Evolutionary conservation across 2,113 vertebrate genomes (phyloP).

Genomic region (Mus spicilegus): DNA sequence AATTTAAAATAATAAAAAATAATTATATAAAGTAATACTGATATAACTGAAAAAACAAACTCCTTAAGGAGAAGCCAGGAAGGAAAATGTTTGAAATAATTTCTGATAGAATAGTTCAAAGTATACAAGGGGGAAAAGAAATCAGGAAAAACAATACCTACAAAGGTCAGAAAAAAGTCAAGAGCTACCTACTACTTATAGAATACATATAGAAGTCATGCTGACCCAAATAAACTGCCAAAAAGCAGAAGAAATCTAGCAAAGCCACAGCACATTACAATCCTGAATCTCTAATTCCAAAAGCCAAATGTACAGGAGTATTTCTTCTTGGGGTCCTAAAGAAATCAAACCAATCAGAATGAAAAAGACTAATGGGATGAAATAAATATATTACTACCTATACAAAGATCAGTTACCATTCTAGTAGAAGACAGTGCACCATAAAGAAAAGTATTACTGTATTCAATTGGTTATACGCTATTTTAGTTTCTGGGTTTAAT

Average conservation of each 20-base stretch:
- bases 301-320: constrained; percentile 15
- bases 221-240: constrained; percentile 19
- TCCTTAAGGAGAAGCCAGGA: constrained; percentile 46
- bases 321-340: constrained; percentile 24
- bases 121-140: background rate
- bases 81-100: constrained; percentile 36
- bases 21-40: constrained; percentile 46
- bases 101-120: constrained; percentile 44
- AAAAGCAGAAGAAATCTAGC: constrained; percentile 13
- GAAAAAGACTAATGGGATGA: constrained; percentile 30
- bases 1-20: background rate
- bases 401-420: constrained; percentile 13
- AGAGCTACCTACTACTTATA: background rate
- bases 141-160: constrained; percentile 14
- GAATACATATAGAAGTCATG: background rate
- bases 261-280: background rate
- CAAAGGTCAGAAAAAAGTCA: background rate
- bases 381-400: constrained; percentile 15
- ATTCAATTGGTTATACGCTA: background rate
- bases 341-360: constrained; percentile 11
- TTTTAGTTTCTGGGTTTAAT: background rate
- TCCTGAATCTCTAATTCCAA: constrained; percentile 15
- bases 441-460: constrained; percentile 28
- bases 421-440: background rate
- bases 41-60: constrained; percentile 49